Evolutionary conservation across 2,113 vertebrate species (phyloP).

Genomic region (Leptocoma aspasia): DNA sequence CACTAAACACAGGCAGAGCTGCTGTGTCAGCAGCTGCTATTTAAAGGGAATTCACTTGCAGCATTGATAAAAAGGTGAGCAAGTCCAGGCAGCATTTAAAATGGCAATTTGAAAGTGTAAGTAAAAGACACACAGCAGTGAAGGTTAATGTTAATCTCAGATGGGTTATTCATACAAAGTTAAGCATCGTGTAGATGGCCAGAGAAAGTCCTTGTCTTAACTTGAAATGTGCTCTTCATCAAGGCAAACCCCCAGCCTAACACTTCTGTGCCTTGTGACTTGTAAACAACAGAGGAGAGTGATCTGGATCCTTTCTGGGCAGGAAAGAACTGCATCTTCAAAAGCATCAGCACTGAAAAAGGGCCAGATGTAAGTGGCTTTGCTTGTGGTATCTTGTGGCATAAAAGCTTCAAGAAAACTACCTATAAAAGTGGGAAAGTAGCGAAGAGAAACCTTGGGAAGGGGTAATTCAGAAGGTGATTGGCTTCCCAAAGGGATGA

Average conservation of each 20-base stretch:
- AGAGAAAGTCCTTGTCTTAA: background rate
- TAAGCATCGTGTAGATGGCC: background rate
- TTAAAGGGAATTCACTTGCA: constrained; percentile 6
- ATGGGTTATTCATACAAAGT: background rate
- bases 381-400: background rate
- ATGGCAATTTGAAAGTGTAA: background rate
- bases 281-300: background rate
- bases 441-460: background rate
- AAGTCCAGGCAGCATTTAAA: constrained; percentile 24
- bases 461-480: background rate
- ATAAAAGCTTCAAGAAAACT: background rate
- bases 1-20: background rate
- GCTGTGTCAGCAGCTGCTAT: constrained; percentile 24
- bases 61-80: background rate
- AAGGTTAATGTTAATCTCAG: background rate
- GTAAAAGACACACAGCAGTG: background rate
- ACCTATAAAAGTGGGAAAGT: background rate
- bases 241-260: background rate
- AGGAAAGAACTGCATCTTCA: background rate
- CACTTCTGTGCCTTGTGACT: background rate
- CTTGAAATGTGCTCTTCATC: background rate
- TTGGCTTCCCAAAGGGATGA: background rate
- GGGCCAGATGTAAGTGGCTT: background rate
- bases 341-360: background rate
- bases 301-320: background rate